A percentile compares a stretch with the other conserved stretches of the same genome.
phyloP scores from a whole-genome alignment of 1,140 invertebrate species.

The Mesaphorura yosii region DNA sequence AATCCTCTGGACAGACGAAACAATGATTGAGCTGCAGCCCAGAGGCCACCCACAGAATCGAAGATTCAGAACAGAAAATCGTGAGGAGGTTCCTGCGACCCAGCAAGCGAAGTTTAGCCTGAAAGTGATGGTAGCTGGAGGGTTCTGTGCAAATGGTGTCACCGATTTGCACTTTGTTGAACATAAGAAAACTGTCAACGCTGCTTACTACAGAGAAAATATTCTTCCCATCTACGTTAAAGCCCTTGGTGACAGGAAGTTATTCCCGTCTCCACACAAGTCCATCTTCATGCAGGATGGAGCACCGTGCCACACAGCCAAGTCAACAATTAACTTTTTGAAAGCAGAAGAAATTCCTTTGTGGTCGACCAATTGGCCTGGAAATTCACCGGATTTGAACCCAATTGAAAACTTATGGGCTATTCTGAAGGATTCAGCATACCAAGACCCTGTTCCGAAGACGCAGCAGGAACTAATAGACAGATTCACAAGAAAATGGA shows the following conservation, averaged over 20 bases:
- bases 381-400: neutral
- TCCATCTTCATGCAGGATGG: slow-evolving; percentile 5
- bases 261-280: neutral
- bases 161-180: slow-evolving; percentile 7
- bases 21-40: neutral
- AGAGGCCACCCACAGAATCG: neutral
- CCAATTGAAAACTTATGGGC: neutral
- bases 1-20: neutral
- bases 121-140: slow-evolving; percentile 9
- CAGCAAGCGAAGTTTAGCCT: neutral
- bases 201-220: slow-evolving; percentile 2
- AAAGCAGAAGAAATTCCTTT: no score
- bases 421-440: neutral
- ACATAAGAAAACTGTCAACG: neutral
- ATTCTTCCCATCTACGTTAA: neutral
- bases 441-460: neutral
- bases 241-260: neutral
- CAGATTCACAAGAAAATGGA: neutral
- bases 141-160: neutral
- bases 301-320: neutral
- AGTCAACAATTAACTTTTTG: neutral
- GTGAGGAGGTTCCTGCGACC: neutral
- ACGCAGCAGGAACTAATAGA: neutral
- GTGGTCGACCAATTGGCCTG: neutral
- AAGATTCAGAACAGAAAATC: neutral